These are phyloP conservation scores for Neogobius melanostomus DNA, from an alignment of 2,113 vertebrate species.

Conservation along the genomic window DNA sequence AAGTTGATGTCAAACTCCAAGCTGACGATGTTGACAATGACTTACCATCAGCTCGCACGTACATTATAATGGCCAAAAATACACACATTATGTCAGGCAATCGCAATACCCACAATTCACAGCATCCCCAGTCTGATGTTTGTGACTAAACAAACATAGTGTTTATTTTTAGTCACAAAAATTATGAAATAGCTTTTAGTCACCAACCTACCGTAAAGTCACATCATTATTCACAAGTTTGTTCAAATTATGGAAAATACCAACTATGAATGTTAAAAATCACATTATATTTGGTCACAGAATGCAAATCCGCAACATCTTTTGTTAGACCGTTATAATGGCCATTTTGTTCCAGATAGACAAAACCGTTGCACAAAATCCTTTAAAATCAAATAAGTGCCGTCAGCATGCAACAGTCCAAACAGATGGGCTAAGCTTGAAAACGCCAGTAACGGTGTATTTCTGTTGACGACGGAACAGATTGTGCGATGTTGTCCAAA, in stretches of 20 bases:
- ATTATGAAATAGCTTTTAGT: too few species aligned
- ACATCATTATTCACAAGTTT: too few species aligned
- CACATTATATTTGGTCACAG: too few species aligned
- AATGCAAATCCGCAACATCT: background rate
- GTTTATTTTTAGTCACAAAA: too few species aligned
- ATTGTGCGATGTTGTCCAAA: background rate
- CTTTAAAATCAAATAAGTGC: constrained; percentile 2
- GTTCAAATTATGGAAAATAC: too few species aligned
- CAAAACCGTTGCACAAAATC: constrained; percentile 31
- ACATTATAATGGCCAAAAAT: constrained; percentile 29
- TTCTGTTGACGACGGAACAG: constrained; percentile 9
- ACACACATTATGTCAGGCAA: constrained; percentile 5
- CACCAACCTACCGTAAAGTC: too few species aligned
- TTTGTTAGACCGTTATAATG: constrained; percentile 25
- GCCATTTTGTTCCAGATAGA: constrained; percentile 32
- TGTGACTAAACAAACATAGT: too few species aligned
- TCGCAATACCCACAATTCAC: too few species aligned
- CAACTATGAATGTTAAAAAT: too few species aligned
- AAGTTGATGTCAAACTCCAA: constrained; percentile 42
- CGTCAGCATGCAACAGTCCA: constrained; percentile 2
- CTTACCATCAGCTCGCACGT: constrained; percentile 44
- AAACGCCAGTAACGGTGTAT: background rate
- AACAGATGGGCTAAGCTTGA: constrained; percentile 8
- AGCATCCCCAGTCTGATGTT: too few species aligned
- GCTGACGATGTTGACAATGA: constrained; percentile 40